Evolutionary conservation across 2,888 invertebrate species (phyloP).

Genomic region (Andrena dorsata): DNA sequence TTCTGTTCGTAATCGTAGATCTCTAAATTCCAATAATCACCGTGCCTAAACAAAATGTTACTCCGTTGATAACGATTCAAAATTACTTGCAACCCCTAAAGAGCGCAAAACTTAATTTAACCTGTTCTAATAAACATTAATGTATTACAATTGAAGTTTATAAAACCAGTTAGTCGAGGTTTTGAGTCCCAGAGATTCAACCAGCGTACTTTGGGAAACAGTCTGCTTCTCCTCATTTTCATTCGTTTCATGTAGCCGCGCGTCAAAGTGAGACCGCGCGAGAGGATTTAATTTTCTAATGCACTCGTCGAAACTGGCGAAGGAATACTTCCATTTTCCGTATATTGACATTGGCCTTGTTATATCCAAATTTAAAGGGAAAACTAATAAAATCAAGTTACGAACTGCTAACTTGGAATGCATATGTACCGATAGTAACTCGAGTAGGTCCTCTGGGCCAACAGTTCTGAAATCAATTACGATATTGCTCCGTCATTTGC

Average conservation of each 20-base stretch:
- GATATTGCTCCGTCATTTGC: slow-evolving; percentile 80
- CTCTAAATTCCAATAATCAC: no score
- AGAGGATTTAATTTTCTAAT: slow-evolving; percentile 51
- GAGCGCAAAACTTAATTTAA: background rate
- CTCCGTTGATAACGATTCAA: no score
- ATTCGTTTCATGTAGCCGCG: background rate
- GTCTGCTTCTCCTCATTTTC: background rate
- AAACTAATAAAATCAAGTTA: slow-evolving; percentile 55
- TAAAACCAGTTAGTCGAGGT: background rate
- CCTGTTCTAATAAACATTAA: background rate
- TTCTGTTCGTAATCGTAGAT: no score
- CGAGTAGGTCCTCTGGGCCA: slow-evolving; percentile 72
- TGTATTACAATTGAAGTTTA: background rate
- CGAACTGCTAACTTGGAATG: slow-evolving; percentile 40
- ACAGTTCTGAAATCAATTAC: slow-evolving; percentile 80
- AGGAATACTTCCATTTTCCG: slow-evolving; percentile 29
- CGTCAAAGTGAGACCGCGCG: background rate
- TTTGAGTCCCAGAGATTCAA: background rate
- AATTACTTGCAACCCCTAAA: no score
- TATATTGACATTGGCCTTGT: slow-evolving; percentile 16
- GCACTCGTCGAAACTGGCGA: slow-evolving; percentile 19
- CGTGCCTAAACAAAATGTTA: no score
- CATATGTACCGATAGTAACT: slow-evolving; percentile 60
- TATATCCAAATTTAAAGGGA: slow-evolving; percentile 36
- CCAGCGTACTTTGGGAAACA: background rate